Conservation (phyloP, 2,888 invertebrate genomes). For the Hyppa rectilinea region DNA sequence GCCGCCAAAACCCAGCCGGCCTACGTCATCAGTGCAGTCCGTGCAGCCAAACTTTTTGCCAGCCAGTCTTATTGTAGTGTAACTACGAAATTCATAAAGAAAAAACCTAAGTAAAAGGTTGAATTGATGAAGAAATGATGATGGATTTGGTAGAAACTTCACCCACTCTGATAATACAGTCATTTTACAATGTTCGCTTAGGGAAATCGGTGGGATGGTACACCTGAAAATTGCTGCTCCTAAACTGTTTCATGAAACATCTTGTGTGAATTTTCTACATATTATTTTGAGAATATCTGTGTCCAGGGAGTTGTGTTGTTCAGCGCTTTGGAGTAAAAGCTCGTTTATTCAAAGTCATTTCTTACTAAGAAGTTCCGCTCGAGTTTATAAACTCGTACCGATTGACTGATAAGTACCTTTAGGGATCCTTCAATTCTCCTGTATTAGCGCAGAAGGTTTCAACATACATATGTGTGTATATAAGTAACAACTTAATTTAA, state of each 20-base stretch:
- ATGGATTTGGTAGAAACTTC: background rate
- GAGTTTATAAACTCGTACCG: background rate
- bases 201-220: slow-evolving; percentile 15
- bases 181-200: slow-evolving; percentile 3
- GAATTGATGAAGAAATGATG: background rate
- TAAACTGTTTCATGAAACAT: slow-evolving; percentile 15
- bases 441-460: background rate
- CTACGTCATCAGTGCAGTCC: no score
- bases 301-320: slow-evolving; percentile 12
- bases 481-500: background rate
- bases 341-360: background rate
- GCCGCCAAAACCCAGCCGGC: no score
- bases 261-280: slow-evolving; percentile 16
- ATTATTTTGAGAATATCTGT: background rate
- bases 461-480: no score
- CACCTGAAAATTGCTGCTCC: slow-evolving; percentile 23
- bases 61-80: no score
- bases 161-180: background rate
- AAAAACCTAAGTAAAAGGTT: no score
- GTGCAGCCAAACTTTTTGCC: no score
- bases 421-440: background rate
- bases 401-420: background rate
- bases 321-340: background rate
- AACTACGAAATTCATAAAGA: no score
- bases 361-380: background rate